Evolutionary conservation across 2,113 vertebrate species (phyloP), one percentile per base, ranked within the genome.

Genomic region (Gallinago jamesoni): DNA sequence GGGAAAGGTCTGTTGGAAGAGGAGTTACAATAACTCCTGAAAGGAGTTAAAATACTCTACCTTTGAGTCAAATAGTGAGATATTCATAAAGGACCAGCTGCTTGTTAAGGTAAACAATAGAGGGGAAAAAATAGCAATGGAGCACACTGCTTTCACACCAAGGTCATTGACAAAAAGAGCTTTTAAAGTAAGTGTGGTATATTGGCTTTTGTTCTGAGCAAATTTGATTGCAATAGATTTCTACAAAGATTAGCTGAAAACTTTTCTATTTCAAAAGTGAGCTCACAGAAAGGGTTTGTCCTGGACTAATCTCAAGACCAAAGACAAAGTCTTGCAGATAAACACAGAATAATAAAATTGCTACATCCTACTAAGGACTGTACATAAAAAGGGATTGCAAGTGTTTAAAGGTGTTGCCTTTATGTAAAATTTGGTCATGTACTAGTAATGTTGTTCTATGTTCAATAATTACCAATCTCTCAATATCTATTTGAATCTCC

Each of bases 11-110:
- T 41, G 41, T 62, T 93, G 66, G 53, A 82, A 95, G 57, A 90
- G 41, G 53, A 81, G 50, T 95, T 95, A 89, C 69, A 92, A 76
- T 60, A 96, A 95, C 76, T 72, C 83, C 78, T 82, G 45, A 82
- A 30, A 47, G 23, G 84, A 94, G 62, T 53, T 95, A 66, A 94
- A 89, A 95, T 73, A 64, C 81, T 87, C 60, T 22, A 39, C 50
- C 57, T 93, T 82, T 69, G 73, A 91, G 55, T 85, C 67, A 85
- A 60, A 84, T 72, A 84, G 53, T 55, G 41, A 77, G 50, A 82
- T 81, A 84, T 81, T 94, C 57, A 94, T 87, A 94, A 96, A 91
- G 81, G 77, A 93, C 55, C 76, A 93, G 77, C 48, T 96, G 89
- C 66, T 93, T 96, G 94, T 90, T 89, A 87, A 59, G 45, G 66